A percentile compares a stretch with the other conserved stretches of the same genome.
Evolutionary conservation across 2,113 vertebrate species (phyloP).

Genomic region (Notechis scutatus): DNA sequence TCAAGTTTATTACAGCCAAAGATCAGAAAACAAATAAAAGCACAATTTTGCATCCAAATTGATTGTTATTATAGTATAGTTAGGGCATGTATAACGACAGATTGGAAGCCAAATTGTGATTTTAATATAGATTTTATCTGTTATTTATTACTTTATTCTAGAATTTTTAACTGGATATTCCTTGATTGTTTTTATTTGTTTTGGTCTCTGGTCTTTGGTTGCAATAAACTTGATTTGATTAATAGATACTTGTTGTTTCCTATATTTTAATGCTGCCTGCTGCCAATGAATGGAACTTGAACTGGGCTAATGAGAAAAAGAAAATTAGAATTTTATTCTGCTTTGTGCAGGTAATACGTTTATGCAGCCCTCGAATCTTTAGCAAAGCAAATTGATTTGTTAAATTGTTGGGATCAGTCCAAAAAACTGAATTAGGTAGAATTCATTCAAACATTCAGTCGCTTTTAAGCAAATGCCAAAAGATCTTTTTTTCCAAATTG

Average conservation of each 20-base stretch:
- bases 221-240: no score
- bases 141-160: no score
- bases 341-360: background rate
- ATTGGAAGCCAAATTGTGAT: no score
- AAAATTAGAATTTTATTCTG: background rate
- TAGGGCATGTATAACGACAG: no score
- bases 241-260: background rate
- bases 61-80: no score
- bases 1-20: no score
- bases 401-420: background rate
- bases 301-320: background rate
- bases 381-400: background rate
- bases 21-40: no score
- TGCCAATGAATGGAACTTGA: background rate
- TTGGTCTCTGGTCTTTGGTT: no score
- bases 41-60: no score
- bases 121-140: no score
- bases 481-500: background rate
- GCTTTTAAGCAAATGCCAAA: background rate
- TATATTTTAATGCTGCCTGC: background rate
- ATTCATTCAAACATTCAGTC: background rate
- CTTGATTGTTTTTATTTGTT: no score
- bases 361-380: background rate
- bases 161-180: no score
- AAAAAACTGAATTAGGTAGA: background rate